These are phyloP conservation scores for Chitala chitala DNA, from an alignment of 2,113 vertebrate species.

Conservation along the genomic window DNA sequence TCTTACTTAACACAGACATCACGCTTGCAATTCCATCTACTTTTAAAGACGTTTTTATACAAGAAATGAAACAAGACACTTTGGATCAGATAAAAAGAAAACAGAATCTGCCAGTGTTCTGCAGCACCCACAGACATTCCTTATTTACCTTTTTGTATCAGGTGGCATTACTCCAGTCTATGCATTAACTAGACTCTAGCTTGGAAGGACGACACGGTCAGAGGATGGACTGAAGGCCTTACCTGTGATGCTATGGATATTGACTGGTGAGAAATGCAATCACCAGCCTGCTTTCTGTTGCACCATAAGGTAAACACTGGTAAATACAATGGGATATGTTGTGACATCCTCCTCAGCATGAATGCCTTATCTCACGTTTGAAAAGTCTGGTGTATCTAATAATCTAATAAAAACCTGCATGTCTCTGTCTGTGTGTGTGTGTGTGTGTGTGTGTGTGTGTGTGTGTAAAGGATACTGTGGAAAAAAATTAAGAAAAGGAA, in stretches of 20 bases:
- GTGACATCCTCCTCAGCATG: not conserved
- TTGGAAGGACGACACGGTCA: not conserved
- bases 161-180: not conserved
- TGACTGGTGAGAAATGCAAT: not conserved
- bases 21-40: too few species aligned
- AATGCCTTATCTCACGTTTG: not conserved
- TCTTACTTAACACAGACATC: too few species aligned
- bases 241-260: not conserved
- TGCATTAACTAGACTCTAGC: not conserved
- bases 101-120: too few species aligned
- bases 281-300: not conserved
- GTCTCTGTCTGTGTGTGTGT: not conserved
- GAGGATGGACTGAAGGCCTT: not conserved
- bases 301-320: slow-evolving; percentile 7
- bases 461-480: not conserved
- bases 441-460: not conserved
- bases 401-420: slow-evolving; percentile 4
- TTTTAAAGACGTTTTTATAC: too few species aligned
- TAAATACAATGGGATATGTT: not conserved
- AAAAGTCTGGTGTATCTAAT: not conserved
- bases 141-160: too few species aligned
- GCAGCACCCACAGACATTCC: too few species aligned
- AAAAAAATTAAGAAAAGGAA: not conserved
- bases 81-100: too few species aligned
- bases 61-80: too few species aligned